Conservation (phyloP, 1,140 invertebrate genomes). For the Trinorchestia longiramus region DNA sequence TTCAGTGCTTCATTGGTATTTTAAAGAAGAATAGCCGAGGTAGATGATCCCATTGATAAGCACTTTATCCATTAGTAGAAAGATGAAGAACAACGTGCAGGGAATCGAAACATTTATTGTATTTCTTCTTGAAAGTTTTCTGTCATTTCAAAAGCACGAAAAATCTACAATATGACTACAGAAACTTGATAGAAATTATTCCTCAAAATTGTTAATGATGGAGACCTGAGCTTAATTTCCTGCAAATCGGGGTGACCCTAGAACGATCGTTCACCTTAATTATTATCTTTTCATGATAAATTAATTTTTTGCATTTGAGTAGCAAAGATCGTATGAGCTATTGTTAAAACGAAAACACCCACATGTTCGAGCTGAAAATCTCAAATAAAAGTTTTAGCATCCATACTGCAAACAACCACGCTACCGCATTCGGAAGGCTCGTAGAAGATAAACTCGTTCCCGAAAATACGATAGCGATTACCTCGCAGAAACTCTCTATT, state of each 20-base stretch:
- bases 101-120: too few relatives aligned
- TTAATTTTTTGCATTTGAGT: background rate
- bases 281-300: too few relatives aligned
- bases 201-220: too few relatives aligned
- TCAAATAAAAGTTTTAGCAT: background rate
- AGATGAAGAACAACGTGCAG: background rate
- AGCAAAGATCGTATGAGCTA: background rate
- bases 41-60: background rate
- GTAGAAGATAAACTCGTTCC: background rate
- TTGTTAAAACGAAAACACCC: background rate
- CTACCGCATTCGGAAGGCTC: too few relatives aligned
- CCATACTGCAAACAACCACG: background rate
- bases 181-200: too few relatives aligned
- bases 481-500: background rate
- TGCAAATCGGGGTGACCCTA: background rate
- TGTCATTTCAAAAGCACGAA: too few relatives aligned
- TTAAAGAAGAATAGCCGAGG: background rate
- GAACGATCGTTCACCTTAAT: background rate
- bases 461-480: background rate
- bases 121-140: too few relatives aligned
- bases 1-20: background rate
- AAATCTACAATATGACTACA: too few relatives aligned
- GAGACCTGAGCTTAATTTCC: background rate
- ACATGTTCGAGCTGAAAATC: background rate
- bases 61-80: background rate